Percentiles rank a stretch among this genome's conserved stretches.
phyloP scores from a whole-genome alignment of 2,797 vertebrate genomes.

The Notamacropus eugenii region DNA sequence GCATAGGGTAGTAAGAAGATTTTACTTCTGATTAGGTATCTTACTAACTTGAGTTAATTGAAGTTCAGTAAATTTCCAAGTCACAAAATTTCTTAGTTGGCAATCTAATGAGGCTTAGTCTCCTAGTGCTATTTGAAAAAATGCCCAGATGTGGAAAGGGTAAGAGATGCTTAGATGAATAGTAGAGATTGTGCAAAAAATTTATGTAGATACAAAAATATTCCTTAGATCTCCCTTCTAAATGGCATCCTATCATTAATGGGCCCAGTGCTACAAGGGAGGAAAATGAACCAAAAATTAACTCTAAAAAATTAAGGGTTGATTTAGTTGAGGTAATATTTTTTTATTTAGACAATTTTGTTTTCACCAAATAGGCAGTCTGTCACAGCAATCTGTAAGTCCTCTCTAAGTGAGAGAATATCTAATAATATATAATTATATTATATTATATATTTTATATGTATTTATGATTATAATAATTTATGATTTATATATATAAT shows the following conservation, averaged over 20 bases:
- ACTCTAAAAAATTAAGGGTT: not conserved
- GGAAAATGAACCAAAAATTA: not conserved
- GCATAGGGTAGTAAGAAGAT: not conserved
- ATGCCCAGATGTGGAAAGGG: not conserved
- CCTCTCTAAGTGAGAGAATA: not conserved
- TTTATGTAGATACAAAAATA: constrained; percentile 2
- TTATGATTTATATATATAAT: too few relatives aligned
- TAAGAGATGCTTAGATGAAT: not conserved
- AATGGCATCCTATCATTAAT: not conserved
- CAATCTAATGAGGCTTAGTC: not conserved
- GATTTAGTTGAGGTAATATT: not conserved
- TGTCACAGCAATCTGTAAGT: not conserved
- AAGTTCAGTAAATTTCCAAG: constrained; percentile 10
- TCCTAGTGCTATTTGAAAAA: not conserved
- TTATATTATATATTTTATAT: too few relatives aligned
- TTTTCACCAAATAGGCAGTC: constrained; percentile 4
- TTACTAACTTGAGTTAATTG: not conserved
- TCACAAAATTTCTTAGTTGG: not conserved
- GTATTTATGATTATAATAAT: too few relatives aligned
- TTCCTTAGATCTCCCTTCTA: not conserved
- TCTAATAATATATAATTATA: too few relatives aligned
- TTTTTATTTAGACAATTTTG: not conserved
- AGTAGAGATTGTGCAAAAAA: not conserved
- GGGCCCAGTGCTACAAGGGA: not conserved
- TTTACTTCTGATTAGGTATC: not conserved